Evolutionary conservation across 64 coral and sea anemone species (phyloP).

Genomic region (Porites lutea): DNA sequence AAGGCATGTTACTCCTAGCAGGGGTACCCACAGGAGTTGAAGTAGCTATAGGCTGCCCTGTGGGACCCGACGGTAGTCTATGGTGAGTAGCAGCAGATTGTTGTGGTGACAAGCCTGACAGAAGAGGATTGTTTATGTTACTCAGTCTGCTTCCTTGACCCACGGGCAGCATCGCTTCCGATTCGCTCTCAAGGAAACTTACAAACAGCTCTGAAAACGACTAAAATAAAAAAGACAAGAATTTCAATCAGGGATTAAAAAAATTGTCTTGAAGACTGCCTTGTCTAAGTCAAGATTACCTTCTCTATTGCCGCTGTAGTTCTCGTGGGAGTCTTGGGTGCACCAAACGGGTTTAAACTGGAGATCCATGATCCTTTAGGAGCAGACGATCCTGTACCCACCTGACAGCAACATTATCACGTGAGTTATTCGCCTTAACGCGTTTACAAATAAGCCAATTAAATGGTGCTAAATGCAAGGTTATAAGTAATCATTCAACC

Average conservation of each 20-base stretch:
- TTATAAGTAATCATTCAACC: too few relatives aligned
- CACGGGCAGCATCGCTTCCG: slow-evolving; percentile 44
- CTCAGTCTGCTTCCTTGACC: neutral
- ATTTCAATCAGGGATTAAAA: neutral
- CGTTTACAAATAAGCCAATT: too few relatives aligned
- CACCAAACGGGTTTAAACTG: slow-evolving; percentile 76
- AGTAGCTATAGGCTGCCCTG: slow-evolving; percentile 38
- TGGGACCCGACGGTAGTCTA: slow-evolving; percentile 1
- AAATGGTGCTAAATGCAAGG: too few relatives aligned
- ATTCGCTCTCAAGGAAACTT: slow-evolving; percentile 88
- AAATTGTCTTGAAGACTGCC: neutral
- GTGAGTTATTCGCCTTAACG: too few relatives aligned
- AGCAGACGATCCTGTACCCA: slow-evolving; percentile 71
- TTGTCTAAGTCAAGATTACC: neutral
- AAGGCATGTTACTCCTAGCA: neutral
- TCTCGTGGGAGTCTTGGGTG: slow-evolving; percentile 51
- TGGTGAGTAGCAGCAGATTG: slow-evolving; percentile 55
- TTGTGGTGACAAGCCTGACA: slow-evolving; percentile 60
- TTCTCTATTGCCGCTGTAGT: slow-evolving; percentile 33
- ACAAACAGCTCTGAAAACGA: slow-evolving; percentile 94
- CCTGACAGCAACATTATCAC: slow-evolving; percentile 35
- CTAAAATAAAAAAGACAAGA: slow-evolving; percentile 20
- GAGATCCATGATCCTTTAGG: slow-evolving; percentile 81
- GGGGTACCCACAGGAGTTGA: slow-evolving; percentile 54
- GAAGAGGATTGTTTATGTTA: slow-evolving; percentile 66